Conservation (phyloP, 2,113 vertebrate species). For the Gopherus evgoodei region DNA sequence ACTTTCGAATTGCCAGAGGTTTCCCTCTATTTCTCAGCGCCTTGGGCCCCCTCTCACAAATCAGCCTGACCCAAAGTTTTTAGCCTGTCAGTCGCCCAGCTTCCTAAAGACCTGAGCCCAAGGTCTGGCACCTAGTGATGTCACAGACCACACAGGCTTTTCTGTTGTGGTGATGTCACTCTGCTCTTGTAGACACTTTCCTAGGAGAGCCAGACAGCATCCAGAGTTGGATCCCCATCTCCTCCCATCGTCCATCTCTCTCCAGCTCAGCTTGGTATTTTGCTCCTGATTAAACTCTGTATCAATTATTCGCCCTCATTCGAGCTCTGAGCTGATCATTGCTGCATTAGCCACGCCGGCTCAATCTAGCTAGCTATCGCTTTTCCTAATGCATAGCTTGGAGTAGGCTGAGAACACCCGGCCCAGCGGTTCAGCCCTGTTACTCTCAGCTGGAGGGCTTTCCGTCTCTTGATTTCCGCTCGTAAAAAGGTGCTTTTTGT, state of each 20-base stretch:
- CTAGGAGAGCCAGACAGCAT: neutral
- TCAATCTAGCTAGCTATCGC: neutral
- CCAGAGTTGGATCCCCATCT: neutral
- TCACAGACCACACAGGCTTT: neutral
- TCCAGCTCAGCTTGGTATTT: neutral
- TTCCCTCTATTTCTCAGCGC: neutral
- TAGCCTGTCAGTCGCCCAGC: neutral
- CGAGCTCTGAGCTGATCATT: neutral
- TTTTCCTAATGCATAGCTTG: neutral
- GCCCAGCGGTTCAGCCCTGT: neutral
- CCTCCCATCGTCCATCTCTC: neutral
- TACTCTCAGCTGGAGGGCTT: neutral
- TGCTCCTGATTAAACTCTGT: neutral
- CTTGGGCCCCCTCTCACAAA: neutral
- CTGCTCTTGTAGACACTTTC: neutral
- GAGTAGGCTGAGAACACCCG: neutral
- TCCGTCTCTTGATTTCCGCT: neutral
- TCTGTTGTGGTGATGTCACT: too few species aligned
- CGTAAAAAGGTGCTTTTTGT: neutral
- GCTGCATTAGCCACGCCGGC: neutral
- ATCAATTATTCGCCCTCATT: neutral
- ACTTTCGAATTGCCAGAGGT: neutral
- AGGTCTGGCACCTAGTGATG: neutral
- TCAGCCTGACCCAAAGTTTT: neutral
- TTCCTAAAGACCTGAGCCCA: neutral